Conservation (phyloP, 1,140 invertebrate species). For the Microvelia longipes region DNA sequence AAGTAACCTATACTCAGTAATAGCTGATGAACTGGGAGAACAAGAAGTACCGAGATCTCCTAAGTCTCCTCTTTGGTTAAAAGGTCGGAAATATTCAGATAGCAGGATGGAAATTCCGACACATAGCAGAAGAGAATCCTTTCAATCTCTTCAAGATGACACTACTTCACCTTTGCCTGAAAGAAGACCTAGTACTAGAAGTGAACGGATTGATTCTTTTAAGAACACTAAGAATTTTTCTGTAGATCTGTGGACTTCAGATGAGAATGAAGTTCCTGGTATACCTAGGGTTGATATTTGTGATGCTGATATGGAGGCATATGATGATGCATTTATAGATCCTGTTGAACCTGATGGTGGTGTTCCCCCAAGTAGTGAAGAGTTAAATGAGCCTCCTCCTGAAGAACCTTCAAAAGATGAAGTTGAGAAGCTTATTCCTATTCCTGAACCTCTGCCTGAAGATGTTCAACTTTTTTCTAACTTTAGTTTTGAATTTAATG, state of each 20-base stretch:
- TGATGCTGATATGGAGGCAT: constrained; percentile 20
- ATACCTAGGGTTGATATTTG: constrained; percentile 18
- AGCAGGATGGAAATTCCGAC: neutral
- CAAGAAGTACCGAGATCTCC: neutral
- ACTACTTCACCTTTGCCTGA: constrained; percentile 17
- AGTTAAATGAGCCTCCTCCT: neutral
- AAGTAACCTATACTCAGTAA: neutral
- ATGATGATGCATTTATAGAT: constrained; percentile 22
- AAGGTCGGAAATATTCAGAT: neutral
- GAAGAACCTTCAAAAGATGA: neutral
- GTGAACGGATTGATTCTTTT: constrained; percentile 25
- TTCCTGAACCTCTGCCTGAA: neutral
- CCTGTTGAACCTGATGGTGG: neutral
- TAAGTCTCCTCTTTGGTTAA: neutral
- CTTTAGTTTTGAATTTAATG: constrained; percentile 1
- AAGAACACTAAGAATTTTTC: constrained; percentile 27
- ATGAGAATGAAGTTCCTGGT: constrained; percentile 21
- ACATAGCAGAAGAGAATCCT: neutral
- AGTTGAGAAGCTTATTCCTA: neutral
- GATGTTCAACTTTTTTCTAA: neutral
- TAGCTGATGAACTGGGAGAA: neutral
- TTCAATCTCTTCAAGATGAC: neutral
- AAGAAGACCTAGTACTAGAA: constrained; percentile 23
- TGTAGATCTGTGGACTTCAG: constrained; percentile 26
- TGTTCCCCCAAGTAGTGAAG: neutral